Evolutionary conservation across 2,888 invertebrate genomes (phyloP), one percentile per base, ranked within the genome.

Genomic region (Smittia sp.): DNA sequence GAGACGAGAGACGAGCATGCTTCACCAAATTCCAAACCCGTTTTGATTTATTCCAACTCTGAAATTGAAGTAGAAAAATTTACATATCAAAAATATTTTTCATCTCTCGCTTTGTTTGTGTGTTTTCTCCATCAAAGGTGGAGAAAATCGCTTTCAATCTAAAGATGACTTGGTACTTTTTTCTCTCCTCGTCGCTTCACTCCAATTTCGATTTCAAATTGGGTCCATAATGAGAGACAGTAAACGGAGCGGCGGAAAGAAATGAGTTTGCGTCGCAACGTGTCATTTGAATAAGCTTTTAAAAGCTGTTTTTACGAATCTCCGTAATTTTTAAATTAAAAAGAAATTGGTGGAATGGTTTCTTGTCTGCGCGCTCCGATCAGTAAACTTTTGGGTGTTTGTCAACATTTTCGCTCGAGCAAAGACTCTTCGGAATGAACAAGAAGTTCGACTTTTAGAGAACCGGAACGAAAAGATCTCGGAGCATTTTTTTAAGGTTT

Each of bases 111-210:
- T 7, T 18, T 13, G 18, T 38, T 66, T 27, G 27, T 63, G 27
- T 63, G 58, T 63, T 63, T 63, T 13, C 63, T 58, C 58, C 58
- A 6, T 22, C 58, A 68, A 39, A 41, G 39, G 68, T 22, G 25
- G 68, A 68, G 68, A 68, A 68, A 68, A 68, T 68, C 39, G 68
- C 68, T 68, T 46, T 68, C 68, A 46, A 68, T 68, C 41, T 68
- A 46, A 46, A 68, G 68, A 68, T 68, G 68, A 68, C 68, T 68
- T 41, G 68, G 15, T 39, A 18, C 39, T 46, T 38, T 68, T 68
- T 68, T 41, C 6, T 18, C 13, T 58, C 6, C 38, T 22, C 46
- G 46, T 46, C 39, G 32, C 63, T 24, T 27, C 20, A 25, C 46
- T 68, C 32, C 65, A 32, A 65, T 65, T 65, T 65, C n/a, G 24